Evolutionary conservation across 2,888 invertebrate species (phyloP), one percentile per base, ranked within the genome.

Genomic region (Synanthedon myopaeformis): DNA sequence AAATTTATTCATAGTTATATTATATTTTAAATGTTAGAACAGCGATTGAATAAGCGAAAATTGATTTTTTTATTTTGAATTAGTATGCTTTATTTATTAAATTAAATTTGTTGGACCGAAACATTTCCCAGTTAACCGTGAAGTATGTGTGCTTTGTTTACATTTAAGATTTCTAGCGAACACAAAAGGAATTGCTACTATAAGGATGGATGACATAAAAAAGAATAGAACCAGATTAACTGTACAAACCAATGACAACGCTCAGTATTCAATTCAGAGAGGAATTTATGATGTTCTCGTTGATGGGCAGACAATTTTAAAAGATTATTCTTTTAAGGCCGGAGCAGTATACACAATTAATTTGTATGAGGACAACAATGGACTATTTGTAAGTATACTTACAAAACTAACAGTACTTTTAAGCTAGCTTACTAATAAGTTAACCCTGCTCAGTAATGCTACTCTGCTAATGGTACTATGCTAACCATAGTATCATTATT

Each of bases 271-370:
- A 6, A 62, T 89, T 28, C 58, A 66, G 1, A 81, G 80, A 56
- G 83, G 81, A 3, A 65, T 55, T 0, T 88, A 82, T 57, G 70
- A 88, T 49, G 62, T 90, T 1, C 49, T 66, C 6, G 60, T 90
- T 1, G 70, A 80, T 53, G 74, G 71, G 0, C 61, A 67, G 28
- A 58, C 60, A 35, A 65, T 87, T 5, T 51, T 80, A 13, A 60
- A 66, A 13, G 65, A 70, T 53, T 86, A 73, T 57, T 58, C 57
- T 0, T 76, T 92, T 1, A 75, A 84, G 62, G 70, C 89, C 4
- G 94, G 94, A 0, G 93, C 92, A 12, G 91, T 92, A 12, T 94
- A 93, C 61, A 90, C 91, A 0, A 66, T 91, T 10, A 76, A 90
- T 61, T 69, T 87, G 55, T 72, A 82, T 64, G 66, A 84, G 60